Percentiles rank a stretch among this genome's conserved stretches.
phyloP scores from a whole-genome alignment of 2,888 invertebrate genomes.

The Pelosia muscerda region DNA sequence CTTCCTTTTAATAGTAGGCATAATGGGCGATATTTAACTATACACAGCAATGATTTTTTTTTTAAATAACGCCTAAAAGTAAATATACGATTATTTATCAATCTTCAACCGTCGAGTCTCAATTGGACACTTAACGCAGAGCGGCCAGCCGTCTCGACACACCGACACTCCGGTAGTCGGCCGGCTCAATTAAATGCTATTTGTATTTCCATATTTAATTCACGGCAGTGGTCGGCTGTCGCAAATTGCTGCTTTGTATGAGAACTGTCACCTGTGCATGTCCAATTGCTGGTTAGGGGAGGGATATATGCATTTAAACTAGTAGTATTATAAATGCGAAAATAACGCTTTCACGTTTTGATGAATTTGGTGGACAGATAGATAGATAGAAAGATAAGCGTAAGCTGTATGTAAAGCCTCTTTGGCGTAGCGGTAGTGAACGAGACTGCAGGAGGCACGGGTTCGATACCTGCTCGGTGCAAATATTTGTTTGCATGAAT shows the following conservation, averaged over 20 bases:
- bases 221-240: conserved; percentile 34
- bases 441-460: no score
- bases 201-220: conserved; percentile 49
- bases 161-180: not conserved
- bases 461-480: no score
- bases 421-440: no score
- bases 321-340: not conserved
- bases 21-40: no score
- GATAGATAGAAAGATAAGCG: no score
- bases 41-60: no score
- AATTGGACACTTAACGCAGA: conserved; percentile 10
- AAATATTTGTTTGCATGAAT: no score
- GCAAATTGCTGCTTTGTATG: conserved; percentile 48
- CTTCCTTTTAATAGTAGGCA: not conserved
- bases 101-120: not conserved
- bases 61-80: no score
- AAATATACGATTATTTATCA: not conserved
- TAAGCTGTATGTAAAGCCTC: no score
- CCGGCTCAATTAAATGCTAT: conserved; percentile 36
- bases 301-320: not conserved
- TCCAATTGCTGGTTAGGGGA: conserved; percentile 16
- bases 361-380: no score
- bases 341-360: not conserved
- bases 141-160: not conserved
- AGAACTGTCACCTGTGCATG: conserved; percentile 46